These are phyloP conservation scores for Pollimyrus isidori DNA, from an alignment of 2,113 vertebrate species.

Conservation along the genomic window DNA sequence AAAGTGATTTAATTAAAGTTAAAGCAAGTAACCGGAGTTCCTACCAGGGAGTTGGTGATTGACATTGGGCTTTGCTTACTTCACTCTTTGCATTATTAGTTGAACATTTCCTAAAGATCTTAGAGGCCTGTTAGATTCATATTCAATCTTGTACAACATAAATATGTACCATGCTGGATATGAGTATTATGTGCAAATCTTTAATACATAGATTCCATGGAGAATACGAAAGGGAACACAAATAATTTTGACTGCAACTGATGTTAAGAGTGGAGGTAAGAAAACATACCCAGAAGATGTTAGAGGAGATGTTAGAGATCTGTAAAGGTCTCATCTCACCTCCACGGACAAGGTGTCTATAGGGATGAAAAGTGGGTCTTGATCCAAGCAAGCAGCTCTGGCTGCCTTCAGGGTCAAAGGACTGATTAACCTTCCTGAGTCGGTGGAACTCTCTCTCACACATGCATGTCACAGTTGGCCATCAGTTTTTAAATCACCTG, in stretches of 20 bases:
- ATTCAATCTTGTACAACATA: neutral
- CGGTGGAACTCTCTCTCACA: neutral
- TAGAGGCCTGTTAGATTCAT: neutral
- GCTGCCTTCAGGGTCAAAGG: neutral
- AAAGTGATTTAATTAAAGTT: neutral
- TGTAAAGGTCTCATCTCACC: neutral
- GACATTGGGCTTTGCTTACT: neutral
- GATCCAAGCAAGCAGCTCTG: neutral
- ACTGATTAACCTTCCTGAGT: neutral
- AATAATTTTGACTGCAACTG: neutral
- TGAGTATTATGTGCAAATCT: neutral
- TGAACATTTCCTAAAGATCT: neutral
- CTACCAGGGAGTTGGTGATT: neutral
- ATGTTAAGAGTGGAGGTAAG: neutral
- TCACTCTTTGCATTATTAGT: neutral
- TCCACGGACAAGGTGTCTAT: neutral
- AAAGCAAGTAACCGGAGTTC: neutral
- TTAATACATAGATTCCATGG: neutral
- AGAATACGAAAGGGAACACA: neutral
- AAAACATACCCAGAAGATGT: neutral
- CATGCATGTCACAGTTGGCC: neutral
- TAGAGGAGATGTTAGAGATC: neutral
- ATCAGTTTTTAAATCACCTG: constrained; percentile 2
- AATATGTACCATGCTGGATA: neutral
- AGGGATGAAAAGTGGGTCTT: neutral